These are phyloP conservation scores for Melieria omissa DNA, from an alignment of 2,888 invertebrate species.

Conservation along the genomic window DNA sequence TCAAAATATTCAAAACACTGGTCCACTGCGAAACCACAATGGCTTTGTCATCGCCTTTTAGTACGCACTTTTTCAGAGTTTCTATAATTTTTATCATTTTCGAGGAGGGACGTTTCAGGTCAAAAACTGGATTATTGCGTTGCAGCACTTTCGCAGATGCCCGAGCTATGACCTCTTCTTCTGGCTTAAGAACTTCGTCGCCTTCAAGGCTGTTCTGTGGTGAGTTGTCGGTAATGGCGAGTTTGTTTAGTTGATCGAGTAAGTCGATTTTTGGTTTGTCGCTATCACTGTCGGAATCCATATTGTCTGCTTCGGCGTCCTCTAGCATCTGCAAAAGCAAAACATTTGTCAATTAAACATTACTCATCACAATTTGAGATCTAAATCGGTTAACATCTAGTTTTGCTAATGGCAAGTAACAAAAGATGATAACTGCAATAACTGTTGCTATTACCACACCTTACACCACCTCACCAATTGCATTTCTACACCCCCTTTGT, in stretches of 20 bases:
- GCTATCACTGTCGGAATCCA: constrained; percentile 60
- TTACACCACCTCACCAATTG: background rate
- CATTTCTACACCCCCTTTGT: constrained; percentile 53
- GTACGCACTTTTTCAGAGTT: constrained; percentile 70
- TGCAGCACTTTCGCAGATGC: constrained; percentile 74
- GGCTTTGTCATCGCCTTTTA: constrained; percentile 74
- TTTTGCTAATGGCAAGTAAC: too few species aligned
- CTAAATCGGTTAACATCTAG: too few species aligned
- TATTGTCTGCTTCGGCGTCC: constrained; percentile 59
- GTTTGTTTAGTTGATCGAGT: constrained; percentile 73
- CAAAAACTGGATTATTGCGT: constrained; percentile 78
- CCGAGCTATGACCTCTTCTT: constrained; percentile 68
- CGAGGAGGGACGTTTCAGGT: constrained; percentile 71
- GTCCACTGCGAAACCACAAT: constrained; percentile 96
- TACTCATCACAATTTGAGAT: background rate
- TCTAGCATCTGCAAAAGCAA: constrained; percentile 68
- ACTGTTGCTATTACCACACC: too few species aligned
- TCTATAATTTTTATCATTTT: constrained; percentile 73
- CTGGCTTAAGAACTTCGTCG: constrained; percentile 41
- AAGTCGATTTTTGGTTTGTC: constrained; percentile 70
- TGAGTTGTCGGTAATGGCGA: constrained; percentile 68
- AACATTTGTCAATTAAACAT: background rate
- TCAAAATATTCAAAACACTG: constrained; percentile 79
- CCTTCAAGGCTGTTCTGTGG: constrained; percentile 35
- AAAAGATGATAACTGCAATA: too few species aligned